Evolutionary conservation across 1,140 invertebrate genomes (phyloP).

Genomic region (Lasaia peninsularis): DNA sequence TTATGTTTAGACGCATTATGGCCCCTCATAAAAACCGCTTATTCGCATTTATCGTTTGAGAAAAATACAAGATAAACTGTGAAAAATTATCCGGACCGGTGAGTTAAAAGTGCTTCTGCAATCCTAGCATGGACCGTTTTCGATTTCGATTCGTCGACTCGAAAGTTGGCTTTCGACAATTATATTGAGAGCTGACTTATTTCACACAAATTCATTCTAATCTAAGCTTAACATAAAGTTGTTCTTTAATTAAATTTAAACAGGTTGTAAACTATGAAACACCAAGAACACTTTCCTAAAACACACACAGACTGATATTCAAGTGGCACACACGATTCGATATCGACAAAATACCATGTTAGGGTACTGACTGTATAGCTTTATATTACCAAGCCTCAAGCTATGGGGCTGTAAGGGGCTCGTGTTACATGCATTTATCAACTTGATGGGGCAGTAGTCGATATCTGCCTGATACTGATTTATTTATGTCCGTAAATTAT

Average conservation of each 20-base stretch:
- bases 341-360: too few species aligned
- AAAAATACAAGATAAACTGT: slow-evolving; percentile 53
- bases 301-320: too few species aligned
- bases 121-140: too few species aligned
- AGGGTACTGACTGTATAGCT: slow-evolving; percentile 20
- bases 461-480: slow-evolving; percentile 8
- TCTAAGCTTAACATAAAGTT: too few species aligned
- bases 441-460: slow-evolving; percentile 9
- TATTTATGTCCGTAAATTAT: slow-evolving; percentile 9
- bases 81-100: slow-evolving; percentile 57
- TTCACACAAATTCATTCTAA: too few species aligned
- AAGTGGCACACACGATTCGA: too few species aligned
- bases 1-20: slow-evolving; percentile 4
- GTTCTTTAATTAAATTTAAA: too few species aligned
- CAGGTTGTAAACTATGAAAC: too few species aligned
- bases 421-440: slow-evolving; percentile 33
- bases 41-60: slow-evolving; percentile 24
- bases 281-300: too few species aligned
- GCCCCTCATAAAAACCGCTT: slow-evolving; percentile 22
- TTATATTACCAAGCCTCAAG: slow-evolving; percentile 34
- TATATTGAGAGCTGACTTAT: too few species aligned
- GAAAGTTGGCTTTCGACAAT: too few species aligned
- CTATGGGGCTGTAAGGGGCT: slow-evolving; percentile 43
- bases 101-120: slow-evolving; percentile 44
- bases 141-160: too few species aligned